Evolutionary conservation across 2,113 vertebrate genomes (phyloP), one percentile per base, ranked within the genome.

Genomic region (Hypanus sabinus): DNA sequence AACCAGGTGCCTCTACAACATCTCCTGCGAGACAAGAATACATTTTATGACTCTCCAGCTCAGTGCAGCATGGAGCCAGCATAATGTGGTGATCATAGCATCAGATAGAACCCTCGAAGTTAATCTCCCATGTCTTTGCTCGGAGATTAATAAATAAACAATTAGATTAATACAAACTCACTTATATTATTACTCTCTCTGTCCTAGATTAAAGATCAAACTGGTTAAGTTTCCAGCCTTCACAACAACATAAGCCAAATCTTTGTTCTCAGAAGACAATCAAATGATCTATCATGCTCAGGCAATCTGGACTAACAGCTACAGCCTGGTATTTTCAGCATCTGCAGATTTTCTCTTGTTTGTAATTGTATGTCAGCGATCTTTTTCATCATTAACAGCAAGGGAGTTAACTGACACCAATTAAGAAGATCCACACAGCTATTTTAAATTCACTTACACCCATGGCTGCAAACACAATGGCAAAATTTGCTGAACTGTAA

Each of bases 381-480:
- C 85, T 30, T 60, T 68, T 36, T 46, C 68, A 90, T 38, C 62
- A 30, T 93, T 93, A 55, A 73, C 55, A 10, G 36, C 91, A 93
- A 75, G 9, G 38, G 68, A 75, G n/a, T 93, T 93, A 93, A 93
- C 55, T 55, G 38, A 38, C 38, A 93, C 70, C 38, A 93, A 38
- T 92, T 70, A 91, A 90, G 30, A 71, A 92, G n/a, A 46, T 71
- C 36, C 27, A 92, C 65, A 93, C 70, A 71, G 33, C 91, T 30
- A 38, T 73, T 77, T 80, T 33, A 7, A 36, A 94, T 94, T 94
- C 33, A 87, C 97, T 96, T 94, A 97, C 97, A 95, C 97, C 97
- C 97, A 97, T 97, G 94, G 97, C 97, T 70, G 97, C 97, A 2
- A 97, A 97, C 75, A 97, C 97, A 85, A 97, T 97, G 94, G 97